A percentile compares a stretch with the other conserved stretches of the same genome.
phyloP scores from a whole-genome alignment of 2,113 vertebrate genomes.

The Bos javanicus region DNA sequence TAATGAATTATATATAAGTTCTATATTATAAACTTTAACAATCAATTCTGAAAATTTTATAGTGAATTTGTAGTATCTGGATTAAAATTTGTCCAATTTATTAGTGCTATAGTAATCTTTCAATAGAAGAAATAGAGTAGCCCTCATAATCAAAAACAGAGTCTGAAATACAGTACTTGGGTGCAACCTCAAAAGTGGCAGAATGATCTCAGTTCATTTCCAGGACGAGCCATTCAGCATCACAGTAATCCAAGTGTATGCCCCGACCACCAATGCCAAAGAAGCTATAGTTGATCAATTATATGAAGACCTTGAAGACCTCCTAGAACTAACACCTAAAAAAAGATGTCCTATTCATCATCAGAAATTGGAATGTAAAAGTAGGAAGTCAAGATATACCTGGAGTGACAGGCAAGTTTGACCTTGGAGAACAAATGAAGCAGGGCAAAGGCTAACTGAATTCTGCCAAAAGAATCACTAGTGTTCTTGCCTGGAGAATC shows the following conservation, averaged over 20 bases:
- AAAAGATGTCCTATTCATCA: background rate
- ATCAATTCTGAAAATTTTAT: slow-evolving; percentile 17
- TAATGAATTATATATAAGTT: background rate
- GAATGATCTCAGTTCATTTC: background rate
- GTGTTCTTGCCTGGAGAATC: too few species aligned
- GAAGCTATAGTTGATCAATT: background rate
- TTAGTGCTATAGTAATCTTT: background rate
- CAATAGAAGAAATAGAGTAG: background rate
- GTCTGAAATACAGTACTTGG: background rate
- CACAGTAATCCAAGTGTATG: background rate
- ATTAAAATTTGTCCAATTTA: slow-evolving; percentile 1
- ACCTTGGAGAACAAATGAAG: background rate
- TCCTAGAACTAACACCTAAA: background rate
- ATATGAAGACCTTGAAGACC: background rate
- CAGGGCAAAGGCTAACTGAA: background rate
- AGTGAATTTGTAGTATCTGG: background rate
- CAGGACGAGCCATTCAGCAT: background rate
- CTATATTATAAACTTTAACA: background rate
- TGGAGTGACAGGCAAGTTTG: background rate
- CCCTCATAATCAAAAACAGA: background rate
- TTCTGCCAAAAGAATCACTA: background rate
- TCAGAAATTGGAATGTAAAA: background rate
- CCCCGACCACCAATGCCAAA: background rate
- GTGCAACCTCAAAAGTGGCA: background rate
- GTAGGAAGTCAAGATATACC: background rate